Percentiles rank a stretch among this genome's conserved stretches.
Conservation (phyloP, 2,113 vertebrate genomes). For the Potamarius usumacintae region DNA sequence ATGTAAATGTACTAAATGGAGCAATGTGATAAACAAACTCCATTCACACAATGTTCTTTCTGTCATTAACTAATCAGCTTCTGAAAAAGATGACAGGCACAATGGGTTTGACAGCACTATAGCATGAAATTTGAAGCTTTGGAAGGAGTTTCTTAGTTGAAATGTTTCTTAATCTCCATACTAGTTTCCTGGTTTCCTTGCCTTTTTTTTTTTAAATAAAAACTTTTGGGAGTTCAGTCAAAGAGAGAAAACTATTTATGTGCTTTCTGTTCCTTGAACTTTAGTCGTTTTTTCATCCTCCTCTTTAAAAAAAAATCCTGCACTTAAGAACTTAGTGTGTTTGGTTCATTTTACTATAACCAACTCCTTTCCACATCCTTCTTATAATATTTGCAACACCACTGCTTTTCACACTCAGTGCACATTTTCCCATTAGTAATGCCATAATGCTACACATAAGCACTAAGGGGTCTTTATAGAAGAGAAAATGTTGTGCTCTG, state of each 20-base stretch:
- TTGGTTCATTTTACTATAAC: not conserved
- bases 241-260: not conserved
- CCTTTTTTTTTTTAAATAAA: not conserved
- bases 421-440: not conserved
- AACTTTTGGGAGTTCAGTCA: not conserved
- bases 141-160: not conserved
- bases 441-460: not conserved
- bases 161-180: not conserved
- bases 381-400: not conserved
- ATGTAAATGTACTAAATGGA: no score
- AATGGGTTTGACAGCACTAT: not conserved
- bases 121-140: not conserved
- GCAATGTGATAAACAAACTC: no score
- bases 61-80: not conserved
- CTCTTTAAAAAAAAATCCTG: not conserved
- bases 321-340: not conserved
- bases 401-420: not conserved
- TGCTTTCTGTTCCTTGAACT: not conserved
- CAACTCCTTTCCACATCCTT: not conserved
- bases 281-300: not conserved
- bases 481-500: not conserved
- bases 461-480: not conserved
- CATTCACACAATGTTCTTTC: not conserved
- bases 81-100: not conserved
- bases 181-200: not conserved